Evolutionary conservation across 2,888 invertebrate genomes (phyloP).

Genomic region (Drosophila emarginata): DNA sequence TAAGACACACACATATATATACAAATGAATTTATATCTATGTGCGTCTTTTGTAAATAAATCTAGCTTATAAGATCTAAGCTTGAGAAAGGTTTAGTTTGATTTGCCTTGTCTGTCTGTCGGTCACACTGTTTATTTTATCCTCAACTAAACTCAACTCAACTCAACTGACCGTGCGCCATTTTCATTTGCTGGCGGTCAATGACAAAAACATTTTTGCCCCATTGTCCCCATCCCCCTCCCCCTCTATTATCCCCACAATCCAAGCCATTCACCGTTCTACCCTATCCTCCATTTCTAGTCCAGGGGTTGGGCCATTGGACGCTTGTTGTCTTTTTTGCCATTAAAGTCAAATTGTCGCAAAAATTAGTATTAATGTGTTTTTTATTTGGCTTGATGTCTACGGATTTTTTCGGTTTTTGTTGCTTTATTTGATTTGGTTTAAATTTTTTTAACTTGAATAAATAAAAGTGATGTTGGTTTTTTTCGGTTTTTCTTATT

Average conservation of each 20-base stretch:
- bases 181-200: constrained; percentile 67
- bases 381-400: constrained; percentile 65
- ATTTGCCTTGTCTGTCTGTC: constrained; percentile 48
- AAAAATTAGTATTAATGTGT: constrained; percentile 74
- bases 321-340: constrained; percentile 50
- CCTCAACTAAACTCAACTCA: constrained; percentile 50
- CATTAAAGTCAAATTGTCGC: constrained; percentile 74
- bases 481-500: neutral
- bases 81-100: constrained; percentile 72
- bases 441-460: constrained; percentile 11
- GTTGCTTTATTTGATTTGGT: constrained; percentile 7
- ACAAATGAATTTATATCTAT: constrained; percentile 20
- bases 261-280: neutral
- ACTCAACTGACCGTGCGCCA: constrained; percentile 71
- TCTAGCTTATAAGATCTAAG: constrained; percentile 68
- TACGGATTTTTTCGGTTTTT: constrained; percentile 18
- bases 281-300: neutral
- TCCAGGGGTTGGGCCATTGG: constrained; percentile 48
- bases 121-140: constrained; percentile 20
- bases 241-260: neutral
- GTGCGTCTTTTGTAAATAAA: constrained; percentile 70
- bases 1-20: constrained; percentile 40
- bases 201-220: constrained; percentile 70
- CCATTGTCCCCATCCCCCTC: constrained; percentile 14
- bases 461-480: neutral